These are phyloP conservation scores for Drosophila engyochracea DNA, from an alignment of 2,888 invertebrate species.

Conservation along the genomic window DNA sequence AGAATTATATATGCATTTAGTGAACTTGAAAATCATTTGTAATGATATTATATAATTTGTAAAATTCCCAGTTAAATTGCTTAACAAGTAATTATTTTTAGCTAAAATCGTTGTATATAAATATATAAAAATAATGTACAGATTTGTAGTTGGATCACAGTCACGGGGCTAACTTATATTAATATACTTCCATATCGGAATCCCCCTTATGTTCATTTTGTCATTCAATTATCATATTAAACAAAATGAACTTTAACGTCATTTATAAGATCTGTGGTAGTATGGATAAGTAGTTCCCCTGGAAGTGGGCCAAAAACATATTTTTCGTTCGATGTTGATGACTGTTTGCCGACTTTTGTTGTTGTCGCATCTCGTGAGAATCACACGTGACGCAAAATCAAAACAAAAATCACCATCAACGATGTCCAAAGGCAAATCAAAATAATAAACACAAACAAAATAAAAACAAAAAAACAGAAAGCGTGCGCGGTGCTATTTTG, in stretches of 20 bases:
- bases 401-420: conserved; percentile 38
- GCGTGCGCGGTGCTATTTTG: conserved; percentile 70
- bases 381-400: conserved; percentile 61
- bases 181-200: conserved; percentile 8
- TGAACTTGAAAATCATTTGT: conserved; percentile 15
- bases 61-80: conserved; percentile 18
- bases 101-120: not conserved
- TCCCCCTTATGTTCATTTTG: not conserved
- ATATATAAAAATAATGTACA: not conserved
- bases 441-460: conserved; percentile 24
- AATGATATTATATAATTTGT: conserved; percentile 3
- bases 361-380: conserved; percentile 38
- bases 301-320: conserved; percentile 28
- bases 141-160: conserved; percentile 28
- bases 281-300: conserved; percentile 39
- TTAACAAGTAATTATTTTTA: not conserved
- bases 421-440: conserved; percentile 31
- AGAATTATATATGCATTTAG: not conserved
- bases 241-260: not conserved
- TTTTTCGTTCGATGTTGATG: conserved; percentile 13
- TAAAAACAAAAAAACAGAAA: conserved; percentile 35
- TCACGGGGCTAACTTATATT: conserved; percentile 27
- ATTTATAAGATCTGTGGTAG: conserved; percentile 2
- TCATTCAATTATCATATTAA: not conserved
- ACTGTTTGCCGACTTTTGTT: conserved; percentile 10